phyloP scores from a whole-genome alignment of 1,140 invertebrate genomes.

The Drosophila tani region DNA sequence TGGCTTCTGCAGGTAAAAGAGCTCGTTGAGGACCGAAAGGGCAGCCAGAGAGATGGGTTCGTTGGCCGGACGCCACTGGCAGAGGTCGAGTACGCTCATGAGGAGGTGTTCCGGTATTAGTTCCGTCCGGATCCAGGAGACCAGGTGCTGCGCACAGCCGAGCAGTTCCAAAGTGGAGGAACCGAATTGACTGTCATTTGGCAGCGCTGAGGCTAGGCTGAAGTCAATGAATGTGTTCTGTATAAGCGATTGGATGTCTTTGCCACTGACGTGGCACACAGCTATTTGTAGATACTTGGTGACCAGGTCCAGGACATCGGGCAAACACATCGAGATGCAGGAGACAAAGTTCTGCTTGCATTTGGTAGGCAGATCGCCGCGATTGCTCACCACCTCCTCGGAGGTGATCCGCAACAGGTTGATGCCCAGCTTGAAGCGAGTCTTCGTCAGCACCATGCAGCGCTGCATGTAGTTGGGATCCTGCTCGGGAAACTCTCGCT shows the following conservation, averaged over 20 bases:
- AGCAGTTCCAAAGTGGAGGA: slow-evolving; percentile 78
- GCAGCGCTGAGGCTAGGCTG: no score
- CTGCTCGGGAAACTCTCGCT: no score
- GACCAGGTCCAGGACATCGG: slow-evolving; percentile 80
- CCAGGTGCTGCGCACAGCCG: no score
- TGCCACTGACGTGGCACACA: no score
- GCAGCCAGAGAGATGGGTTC: slow-evolving; percentile 90
- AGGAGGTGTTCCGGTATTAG: slow-evolving; percentile 82
- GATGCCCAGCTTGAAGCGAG: no score
- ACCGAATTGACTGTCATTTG: no score
- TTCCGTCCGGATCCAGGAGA: slow-evolving; percentile 92
- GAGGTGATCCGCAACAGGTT: slow-evolving; percentile 93
- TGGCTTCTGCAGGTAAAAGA: no score
- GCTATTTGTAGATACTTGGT: slow-evolving; percentile 83
- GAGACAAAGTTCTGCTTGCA: slow-evolving; percentile 89
- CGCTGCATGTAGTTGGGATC: no score
- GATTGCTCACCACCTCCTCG: slow-evolving; percentile 93
- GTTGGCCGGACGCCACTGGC: slow-evolving; percentile 87
- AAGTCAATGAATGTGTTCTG: slow-evolving; percentile 80
- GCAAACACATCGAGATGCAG: slow-evolving; percentile 83
- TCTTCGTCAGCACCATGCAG: no score
- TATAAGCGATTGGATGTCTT: slow-evolving; percentile 79
- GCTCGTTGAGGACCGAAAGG: no score
- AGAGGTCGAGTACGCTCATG: slow-evolving; percentile 82
- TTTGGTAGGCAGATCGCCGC: slow-evolving; percentile 90